phyloP scores from a whole-genome alignment of 2,113 vertebrate species.

The Onychorhynchus coronatus region DNA sequence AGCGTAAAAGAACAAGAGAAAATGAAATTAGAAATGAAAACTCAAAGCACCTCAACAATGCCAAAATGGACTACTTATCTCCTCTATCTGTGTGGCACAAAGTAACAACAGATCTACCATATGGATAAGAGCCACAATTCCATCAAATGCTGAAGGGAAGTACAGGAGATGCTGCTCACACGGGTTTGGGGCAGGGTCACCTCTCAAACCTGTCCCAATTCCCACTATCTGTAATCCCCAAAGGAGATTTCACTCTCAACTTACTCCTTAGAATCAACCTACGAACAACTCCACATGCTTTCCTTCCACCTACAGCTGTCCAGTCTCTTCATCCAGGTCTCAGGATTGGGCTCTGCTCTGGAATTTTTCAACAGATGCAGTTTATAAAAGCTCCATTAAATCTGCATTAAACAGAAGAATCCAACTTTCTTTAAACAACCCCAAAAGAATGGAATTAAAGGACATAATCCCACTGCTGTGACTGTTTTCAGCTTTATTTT shows the following conservation, averaged over 20 bases:
- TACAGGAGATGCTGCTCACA: rapidly evolving
- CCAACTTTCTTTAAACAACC: not conserved
- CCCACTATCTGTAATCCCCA: not conserved
- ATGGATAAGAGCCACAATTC: not conserved
- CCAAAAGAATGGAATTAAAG: not conserved
- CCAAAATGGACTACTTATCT: not conserved
- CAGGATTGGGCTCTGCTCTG: not conserved
- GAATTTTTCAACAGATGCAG: not conserved
- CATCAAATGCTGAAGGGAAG: not conserved
- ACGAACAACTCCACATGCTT: not conserved
- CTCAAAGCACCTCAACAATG: not conserved
- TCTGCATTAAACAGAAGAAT: not conserved
- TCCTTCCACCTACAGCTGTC: not conserved
- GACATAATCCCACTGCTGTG: not conserved
- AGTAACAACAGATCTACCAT: not conserved
- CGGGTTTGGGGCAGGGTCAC: rapidly evolving
- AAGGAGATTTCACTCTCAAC: not conserved
- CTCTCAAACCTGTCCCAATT: not conserved
- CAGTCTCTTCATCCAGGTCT: not conserved
- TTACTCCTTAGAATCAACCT: not conserved
- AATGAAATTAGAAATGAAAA: not conserved
- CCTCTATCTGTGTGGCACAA: not conserved
- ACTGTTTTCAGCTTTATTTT: not conserved
- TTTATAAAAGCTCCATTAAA: not conserved
- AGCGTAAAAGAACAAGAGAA: not conserved